These are phyloP conservation scores for Euspilapteryx auroguttella DNA, from an alignment of 2,888 invertebrate genomes.

Conservation along the genomic window DNA sequence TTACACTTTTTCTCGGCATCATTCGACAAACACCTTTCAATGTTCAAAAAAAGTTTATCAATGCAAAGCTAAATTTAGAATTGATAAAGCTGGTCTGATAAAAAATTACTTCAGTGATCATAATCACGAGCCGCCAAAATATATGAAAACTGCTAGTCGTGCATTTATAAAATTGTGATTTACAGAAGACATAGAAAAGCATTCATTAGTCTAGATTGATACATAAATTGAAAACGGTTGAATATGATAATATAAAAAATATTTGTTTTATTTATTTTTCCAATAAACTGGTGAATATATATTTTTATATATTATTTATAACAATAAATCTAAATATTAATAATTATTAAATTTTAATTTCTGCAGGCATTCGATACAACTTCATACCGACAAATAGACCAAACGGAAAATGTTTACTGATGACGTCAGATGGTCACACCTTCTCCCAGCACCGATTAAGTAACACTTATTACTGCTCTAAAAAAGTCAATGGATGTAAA, in stretches of 20 bases:
- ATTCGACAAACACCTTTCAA: constrained; percentile 12
- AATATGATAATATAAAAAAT: no score
- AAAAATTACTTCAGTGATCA: constrained; percentile 2
- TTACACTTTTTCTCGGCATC: constrained; percentile 1
- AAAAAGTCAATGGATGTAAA: background rate
- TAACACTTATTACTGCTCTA: background rate
- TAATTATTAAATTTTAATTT: no score
- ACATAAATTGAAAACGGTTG: no score
- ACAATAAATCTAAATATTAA: no score
- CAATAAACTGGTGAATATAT: no score
- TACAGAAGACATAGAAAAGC: no score
- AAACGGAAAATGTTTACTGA: background rate
- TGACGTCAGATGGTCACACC: background rate
- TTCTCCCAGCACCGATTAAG: background rate
- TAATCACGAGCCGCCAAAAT: constrained; percentile 4
- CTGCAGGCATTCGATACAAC: no score
- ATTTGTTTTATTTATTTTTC: no score
- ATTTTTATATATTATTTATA: no score
- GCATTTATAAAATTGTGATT: constrained; percentile 2
- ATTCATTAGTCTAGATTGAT: no score
- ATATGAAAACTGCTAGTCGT: constrained; percentile 1
- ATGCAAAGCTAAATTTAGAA: constrained; percentile 3
- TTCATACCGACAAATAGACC: background rate
- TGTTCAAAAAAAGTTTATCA: constrained; percentile 16
- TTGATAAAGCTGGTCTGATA: constrained; percentile 1